Evolutionary conservation across 1,140 invertebrate species (phyloP).

Genomic region (silkworm (Bombyx mori)): DNA sequence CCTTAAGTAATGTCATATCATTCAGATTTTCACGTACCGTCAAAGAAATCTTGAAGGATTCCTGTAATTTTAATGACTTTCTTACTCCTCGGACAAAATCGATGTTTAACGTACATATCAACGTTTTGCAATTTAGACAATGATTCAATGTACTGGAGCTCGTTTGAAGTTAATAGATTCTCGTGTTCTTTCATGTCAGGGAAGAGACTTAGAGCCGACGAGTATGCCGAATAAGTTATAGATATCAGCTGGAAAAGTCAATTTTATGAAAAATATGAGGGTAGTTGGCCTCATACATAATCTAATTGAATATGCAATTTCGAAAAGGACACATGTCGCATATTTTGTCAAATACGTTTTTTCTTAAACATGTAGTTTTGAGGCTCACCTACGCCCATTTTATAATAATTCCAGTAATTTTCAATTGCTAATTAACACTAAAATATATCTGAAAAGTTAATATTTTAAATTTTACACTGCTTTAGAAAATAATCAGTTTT

Average conservation of each 20-base stretch:
- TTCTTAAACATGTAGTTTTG: no score
- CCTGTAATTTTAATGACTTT: constrained; percentile 32
- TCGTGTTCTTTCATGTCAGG: constrained; percentile 60
- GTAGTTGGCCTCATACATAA: no score
- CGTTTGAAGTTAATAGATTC: constrained; percentile 34
- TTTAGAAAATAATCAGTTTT: no score
- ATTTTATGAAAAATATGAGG: background rate
- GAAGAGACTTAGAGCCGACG: constrained; percentile 50
- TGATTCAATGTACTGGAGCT: constrained; percentile 35
- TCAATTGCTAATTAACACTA: no score
- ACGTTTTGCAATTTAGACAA: constrained; percentile 34
- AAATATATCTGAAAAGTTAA: no score
- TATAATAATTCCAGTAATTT: no score
- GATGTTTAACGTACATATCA: constrained; percentile 38
- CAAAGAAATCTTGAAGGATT: constrained; percentile 42
- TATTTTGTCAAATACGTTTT: no score
- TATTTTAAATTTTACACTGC: no score
- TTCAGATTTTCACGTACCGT: constrained; percentile 21
- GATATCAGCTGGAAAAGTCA: constrained; percentile 45
- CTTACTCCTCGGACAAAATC: constrained; percentile 24
- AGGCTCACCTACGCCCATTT: no score
- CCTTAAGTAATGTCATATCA: no score
- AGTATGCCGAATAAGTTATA: constrained; percentile 52
- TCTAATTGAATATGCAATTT: no score
- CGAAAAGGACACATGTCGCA: no score